Evolutionary conservation across 1,140 invertebrate species (phyloP).

Genomic region (Dendrolimus kikuchii): DNA sequence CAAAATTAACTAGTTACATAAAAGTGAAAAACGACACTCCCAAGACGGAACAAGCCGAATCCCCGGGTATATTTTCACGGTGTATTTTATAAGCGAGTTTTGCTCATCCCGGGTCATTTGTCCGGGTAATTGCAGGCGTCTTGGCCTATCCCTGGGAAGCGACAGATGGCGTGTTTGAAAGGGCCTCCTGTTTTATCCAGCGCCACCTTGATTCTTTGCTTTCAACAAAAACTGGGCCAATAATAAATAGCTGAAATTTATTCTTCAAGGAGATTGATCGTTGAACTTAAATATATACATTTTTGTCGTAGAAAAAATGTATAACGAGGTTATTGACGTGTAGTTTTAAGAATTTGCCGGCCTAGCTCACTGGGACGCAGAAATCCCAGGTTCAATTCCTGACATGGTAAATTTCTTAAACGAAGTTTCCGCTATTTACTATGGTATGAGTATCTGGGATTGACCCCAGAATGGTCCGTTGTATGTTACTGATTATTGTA

Average conservation of each 20-base stretch:
- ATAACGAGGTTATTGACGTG: too few species aligned
- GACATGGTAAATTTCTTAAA: too few species aligned
- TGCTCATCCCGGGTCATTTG: conserved; percentile 17
- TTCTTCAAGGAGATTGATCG: conserved; percentile 1
- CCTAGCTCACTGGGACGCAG: too few species aligned
- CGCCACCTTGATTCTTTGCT: conserved; percentile 8
- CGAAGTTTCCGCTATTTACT: too few species aligned
- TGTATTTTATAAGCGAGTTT: conserved; percentile 20
- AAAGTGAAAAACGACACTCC: conserved; percentile 9
- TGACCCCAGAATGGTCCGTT: too few species aligned
- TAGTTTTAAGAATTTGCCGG: too few species aligned
- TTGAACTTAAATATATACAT: not conserved
- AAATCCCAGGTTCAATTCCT: too few species aligned
- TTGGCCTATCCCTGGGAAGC: conserved; percentile 10
- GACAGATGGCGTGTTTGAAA: conserved; percentile 16
- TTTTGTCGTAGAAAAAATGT: too few species aligned
- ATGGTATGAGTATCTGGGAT: too few species aligned
- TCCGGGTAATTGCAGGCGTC: conserved; percentile 18
- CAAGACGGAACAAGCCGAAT: not conserved
- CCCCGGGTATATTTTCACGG: conserved; percentile 8
- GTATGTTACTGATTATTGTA: too few species aligned
- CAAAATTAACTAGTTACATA: conserved; percentile 13
- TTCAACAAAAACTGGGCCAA: conserved; percentile 4
- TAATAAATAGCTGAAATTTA: conserved; percentile 4
- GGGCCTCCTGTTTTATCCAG: conserved; percentile 7